Evolutionary conservation across 2,797 vertebrate species (phyloP), one percentile per base, ranked within the genome.

Genomic region (Astyanax mexicanus): DNA sequence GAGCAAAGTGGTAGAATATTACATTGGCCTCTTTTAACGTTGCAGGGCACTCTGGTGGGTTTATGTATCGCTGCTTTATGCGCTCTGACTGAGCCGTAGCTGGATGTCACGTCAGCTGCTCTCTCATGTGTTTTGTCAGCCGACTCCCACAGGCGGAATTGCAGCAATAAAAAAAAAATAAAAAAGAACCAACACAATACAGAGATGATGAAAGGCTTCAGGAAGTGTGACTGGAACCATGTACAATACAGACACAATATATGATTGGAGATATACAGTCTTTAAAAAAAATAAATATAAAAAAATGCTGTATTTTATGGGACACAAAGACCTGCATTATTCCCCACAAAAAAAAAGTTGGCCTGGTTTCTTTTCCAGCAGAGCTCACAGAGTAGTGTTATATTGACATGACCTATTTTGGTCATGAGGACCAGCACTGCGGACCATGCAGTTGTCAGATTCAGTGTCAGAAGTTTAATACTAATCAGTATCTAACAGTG

Each of bases 321-420:
- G 61, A 65, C 12, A 45, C 42, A 44, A 65, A 66, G 62, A 45
- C 15, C 11, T 66, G 62, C 62, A 27, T 45, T 66, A 27, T 45
- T 51, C 70, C 19, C 32, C 32, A 23, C 32, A 35, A 1, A 37
- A 64, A 38, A 17, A 6, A 61, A 58, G 10, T 42, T 25, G 27
- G n/a, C 32, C 58, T 19, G 13, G 12, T 47, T 45, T n/a, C 45
- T 64, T 67, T 64, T 69, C 57, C 29, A 1, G 1, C 25, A 49
- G 40, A 75, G 13, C 40, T 44, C 29, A 27, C 35, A 49, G 81
- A 23, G 65, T 62, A 58, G 62, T 74, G 35, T 40, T 7, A 68
- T 81, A 38, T 74, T 81, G 84, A 82, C 78, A 45, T 69, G 65
- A 82, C 82, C 85, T 86, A 84, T 73, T 85, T 86, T 47, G 73